Evolutionary conservation across 2,888 invertebrate species (phyloP).

Genomic region (Drosophila acutilabella): DNA sequence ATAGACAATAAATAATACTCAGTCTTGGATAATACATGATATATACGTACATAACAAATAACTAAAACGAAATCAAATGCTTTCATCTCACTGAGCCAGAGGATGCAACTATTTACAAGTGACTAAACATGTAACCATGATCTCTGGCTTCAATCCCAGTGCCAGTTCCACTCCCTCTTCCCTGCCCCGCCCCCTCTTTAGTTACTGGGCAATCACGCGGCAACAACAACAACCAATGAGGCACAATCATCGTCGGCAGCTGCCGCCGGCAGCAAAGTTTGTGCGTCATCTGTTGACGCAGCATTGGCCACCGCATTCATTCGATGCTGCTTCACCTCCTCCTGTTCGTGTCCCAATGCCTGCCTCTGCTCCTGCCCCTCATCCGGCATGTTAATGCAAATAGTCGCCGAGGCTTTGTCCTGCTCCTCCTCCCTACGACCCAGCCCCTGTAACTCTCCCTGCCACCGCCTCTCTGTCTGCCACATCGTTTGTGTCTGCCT

Average conservation of each 20-base stretch:
- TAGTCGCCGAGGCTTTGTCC: slow-evolving; percentile 61
- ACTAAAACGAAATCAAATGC: slow-evolving; percentile 55
- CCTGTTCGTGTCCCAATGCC: slow-evolving; percentile 1
- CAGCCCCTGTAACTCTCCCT: slow-evolving; percentile 17
- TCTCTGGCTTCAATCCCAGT: slow-evolving; percentile 17
- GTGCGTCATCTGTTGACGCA: slow-evolving; percentile 46
- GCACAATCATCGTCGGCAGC: slow-evolving; percentile 76
- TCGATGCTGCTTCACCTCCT: slow-evolving; percentile 20
- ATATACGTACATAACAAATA: slow-evolving; percentile 60
- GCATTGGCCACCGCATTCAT: slow-evolving; percentile 42
- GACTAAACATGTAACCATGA: slow-evolving; percentile 65
- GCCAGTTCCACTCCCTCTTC: slow-evolving; percentile 7
- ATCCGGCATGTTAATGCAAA: slow-evolving; percentile 79
- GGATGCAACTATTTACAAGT: slow-evolving; percentile 65
- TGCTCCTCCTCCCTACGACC: slow-evolving; percentile 25
- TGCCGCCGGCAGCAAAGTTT: slow-evolving; percentile 69
- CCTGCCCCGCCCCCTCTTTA: slow-evolving; percentile 25
- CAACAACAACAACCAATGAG: slow-evolving; percentile 75
- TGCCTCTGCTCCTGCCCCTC: slow-evolving; percentile 44
- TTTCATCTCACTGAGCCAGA: slow-evolving; percentile 24
- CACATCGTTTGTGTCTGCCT: slow-evolving; percentile 35
- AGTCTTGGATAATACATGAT: slow-evolving; percentile 75
- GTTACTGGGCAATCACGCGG: slow-evolving; percentile 76
- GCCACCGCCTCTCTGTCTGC: slow-evolving; percentile 41
- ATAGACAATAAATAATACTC: slow-evolving; percentile 74